Percentiles rank a stretch among this genome's conserved stretches.
Evolutionary conservation across 1,140 invertebrate species (phyloP).

Genomic region (Bombus superbus): DNA sequence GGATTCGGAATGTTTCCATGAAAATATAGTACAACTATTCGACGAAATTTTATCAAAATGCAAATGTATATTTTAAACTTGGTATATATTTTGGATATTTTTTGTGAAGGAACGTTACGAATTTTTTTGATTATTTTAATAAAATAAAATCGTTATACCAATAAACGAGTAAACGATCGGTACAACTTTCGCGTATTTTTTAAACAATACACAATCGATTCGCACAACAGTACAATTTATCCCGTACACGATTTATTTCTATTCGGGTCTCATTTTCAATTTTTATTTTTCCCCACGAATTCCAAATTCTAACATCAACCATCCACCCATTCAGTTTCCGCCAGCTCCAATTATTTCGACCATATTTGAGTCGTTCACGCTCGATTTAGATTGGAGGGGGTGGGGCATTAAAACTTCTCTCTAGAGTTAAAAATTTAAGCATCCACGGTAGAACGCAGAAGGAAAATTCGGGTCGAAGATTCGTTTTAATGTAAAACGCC

Average conservation of each 20-base stretch:
- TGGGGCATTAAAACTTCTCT: background rate
- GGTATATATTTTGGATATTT: no score
- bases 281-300: background rate
- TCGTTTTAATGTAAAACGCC: slow-evolving; percentile 5
- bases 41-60: no score
- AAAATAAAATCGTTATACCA: no score
- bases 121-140: no score
- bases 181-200: no score
- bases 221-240: background rate
- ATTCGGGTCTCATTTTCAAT: no score
- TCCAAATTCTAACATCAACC: background rate
- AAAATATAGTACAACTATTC: no score
- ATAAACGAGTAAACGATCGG: no score
- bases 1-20: no score
- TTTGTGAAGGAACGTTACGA: no score
- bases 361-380: background rate
- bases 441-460: background rate
- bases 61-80: no score
- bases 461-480: background rate
- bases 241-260: background rate
- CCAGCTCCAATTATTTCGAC: background rate
- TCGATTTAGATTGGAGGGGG: no score
- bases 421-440: background rate
- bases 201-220: background rate
- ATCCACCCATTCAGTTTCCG: background rate